phyloP scores from a whole-genome alignment of 1,140 invertebrate genomes.

The Tetramorium parvispinum region DNA sequence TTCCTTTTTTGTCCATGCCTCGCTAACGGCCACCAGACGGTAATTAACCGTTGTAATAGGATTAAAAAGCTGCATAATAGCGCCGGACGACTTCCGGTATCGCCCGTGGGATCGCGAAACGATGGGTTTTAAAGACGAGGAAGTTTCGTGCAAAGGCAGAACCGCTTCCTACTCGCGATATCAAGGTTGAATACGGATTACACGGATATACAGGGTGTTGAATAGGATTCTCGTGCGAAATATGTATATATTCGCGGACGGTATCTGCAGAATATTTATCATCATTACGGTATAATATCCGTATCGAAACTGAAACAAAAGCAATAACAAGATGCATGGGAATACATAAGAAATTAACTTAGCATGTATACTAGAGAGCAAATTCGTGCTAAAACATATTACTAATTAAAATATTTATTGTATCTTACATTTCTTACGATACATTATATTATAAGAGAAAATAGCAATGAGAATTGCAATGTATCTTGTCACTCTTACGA shows the following conservation, averaged over 20 bases:
- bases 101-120: not conserved
- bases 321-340: not conserved
- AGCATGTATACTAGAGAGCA: no score
- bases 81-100: conserved; percentile 36
- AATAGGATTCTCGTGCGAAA: conserved; percentile 29
- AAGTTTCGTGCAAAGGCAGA: conserved; percentile 8
- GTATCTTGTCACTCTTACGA: not conserved
- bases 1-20: conserved; percentile 16
- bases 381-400: not conserved
- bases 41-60: conserved; percentile 52
- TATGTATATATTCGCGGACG: conserved; percentile 24
- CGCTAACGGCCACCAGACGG: conserved; percentile 35
- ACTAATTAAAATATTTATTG: conserved; percentile 1
- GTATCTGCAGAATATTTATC: conserved; percentile 38
- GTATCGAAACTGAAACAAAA: conserved; percentile 11
- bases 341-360: no score
- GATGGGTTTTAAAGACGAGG: conserved; percentile 23
- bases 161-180: conserved; percentile 22
- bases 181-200: conserved; percentile 44
- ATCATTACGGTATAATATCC: conserved; percentile 21
- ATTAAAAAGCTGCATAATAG: conserved; percentile 55
- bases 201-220: not conserved
- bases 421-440: not conserved
- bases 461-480: not conserved
- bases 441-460: not conserved